Conservation (phyloP, 2,113 vertebrate species). For the Sterna hirundo region DNA sequence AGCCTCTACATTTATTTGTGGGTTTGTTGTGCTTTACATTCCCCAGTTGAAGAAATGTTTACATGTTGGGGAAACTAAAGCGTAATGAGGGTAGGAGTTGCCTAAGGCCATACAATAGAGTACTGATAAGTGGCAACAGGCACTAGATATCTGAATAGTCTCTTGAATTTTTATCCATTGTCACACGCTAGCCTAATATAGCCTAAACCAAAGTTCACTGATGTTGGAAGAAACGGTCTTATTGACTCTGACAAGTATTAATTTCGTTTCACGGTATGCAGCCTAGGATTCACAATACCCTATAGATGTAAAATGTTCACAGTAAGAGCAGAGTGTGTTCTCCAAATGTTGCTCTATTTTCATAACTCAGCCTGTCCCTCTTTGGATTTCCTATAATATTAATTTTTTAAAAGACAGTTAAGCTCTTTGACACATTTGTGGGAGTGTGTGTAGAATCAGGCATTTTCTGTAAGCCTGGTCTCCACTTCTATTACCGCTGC, state of each 20-base stretch:
- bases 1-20: not conserved
- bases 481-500: not conserved
- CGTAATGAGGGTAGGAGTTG: not conserved
- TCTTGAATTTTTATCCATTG: not conserved
- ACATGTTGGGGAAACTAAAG: not conserved
- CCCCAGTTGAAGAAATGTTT: not conserved
- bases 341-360: not conserved
- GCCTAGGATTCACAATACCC: not conserved
- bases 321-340: not conserved
- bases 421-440: not conserved
- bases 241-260: slow-evolving; percentile 5
- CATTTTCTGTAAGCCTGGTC: not conserved
- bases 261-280: not conserved
- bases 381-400: not conserved
- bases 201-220: not conserved
- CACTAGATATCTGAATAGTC: not conserved
- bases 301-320: not conserved
- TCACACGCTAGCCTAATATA: not conserved
- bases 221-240: not conserved
- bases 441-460: not conserved
- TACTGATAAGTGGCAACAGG: not conserved
- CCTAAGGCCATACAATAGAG: not conserved
- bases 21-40: not conserved
- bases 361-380: not conserved
- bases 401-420: not conserved